These are phyloP conservation scores for Erynnis tages DNA, from an alignment of 2,888 invertebrate species.

Conservation along the genomic window DNA sequence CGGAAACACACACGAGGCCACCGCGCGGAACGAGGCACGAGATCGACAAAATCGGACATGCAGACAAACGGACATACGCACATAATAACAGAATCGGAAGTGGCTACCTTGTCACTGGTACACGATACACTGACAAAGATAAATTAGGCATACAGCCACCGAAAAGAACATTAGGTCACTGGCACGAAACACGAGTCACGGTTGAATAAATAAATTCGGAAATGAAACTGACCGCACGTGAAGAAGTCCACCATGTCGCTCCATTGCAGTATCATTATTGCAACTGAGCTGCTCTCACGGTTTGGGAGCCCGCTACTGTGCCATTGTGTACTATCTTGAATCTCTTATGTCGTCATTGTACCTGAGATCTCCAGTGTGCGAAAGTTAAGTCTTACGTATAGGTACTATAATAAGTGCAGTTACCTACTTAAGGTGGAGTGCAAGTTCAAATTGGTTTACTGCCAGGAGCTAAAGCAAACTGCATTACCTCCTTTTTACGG, in stretches of 20 bases:
- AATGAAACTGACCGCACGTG: constrained; percentile 67
- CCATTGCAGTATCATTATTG: constrained; percentile 75
- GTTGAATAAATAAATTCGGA: constrained; percentile 38
- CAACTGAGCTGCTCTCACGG: constrained; percentile 66
- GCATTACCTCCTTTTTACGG: constrained; percentile 16
- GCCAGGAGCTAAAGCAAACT: constrained; percentile 3
- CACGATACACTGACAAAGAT: constrained; percentile 13
- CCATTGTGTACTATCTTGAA: constrained; percentile 61
- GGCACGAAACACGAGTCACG: constrained; percentile 28
- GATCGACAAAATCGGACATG: constrained; percentile 47
- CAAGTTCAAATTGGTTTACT: constrained; percentile 45
- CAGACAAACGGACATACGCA: constrained; percentile 14
- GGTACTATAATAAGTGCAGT: constrained; percentile 10
- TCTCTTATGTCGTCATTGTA: constrained; percentile 43
- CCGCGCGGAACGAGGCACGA: constrained; percentile 46
- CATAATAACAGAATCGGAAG: constrained; percentile 35
- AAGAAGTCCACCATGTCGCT: constrained; percentile 76
- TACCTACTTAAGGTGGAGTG: constrained; percentile 45
- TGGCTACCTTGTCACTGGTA: constrained; percentile 28
- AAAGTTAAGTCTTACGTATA: constrained; percentile 40
- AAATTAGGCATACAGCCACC: constrained; percentile 22
- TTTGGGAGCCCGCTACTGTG: constrained; percentile 44
- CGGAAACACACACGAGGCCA: constrained; percentile 51
- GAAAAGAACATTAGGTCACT: constrained; percentile 27
- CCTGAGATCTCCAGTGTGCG: constrained; percentile 38